Evolutionary conservation across 2,113 vertebrate species (phyloP), one percentile per base, ranked within the genome.

Genomic region (Spheniscus mendiculus): DNA sequence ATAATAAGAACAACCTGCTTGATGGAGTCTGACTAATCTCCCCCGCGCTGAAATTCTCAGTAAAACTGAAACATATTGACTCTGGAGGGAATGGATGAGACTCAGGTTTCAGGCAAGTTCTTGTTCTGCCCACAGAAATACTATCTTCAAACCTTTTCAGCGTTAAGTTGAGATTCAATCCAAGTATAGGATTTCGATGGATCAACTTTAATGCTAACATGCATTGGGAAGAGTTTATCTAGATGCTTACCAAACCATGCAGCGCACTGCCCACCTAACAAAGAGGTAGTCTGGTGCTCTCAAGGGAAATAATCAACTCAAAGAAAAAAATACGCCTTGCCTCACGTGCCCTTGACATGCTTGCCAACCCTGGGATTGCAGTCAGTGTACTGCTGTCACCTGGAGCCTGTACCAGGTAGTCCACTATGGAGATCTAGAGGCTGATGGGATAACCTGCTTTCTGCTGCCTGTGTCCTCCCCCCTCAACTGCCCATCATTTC

Each of bases 1-100:
- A 11, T 96, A 96, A 96, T 94, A 94, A 93, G 95, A 96, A 49
- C 91, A 96, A 89, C 83, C 65, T 91, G 87, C 73, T 50, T 42
- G 86, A 63, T 72, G 89, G 70, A 92, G 77, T 87, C 81, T 84
- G 86, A 72, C 83, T 89, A 18, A 93, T 83, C 71, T 88, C 23
- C n/a, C 32, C 36, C 3, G 1, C 0, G 0, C 59, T 65, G 80
- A 90, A 93, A 95, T 91, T 52, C 79, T 86, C 82, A 65, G 82
- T 73, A 94, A 91, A 96, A 90, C 66, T 83, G 93, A 96, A 96
- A 93, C 90, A 93, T 22, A 80, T 70, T 95, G 84, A 55, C 81
- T 90, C 83, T 78, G 86, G 76, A 53, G 92, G 53, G 73, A 81
- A 52, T 6, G 36, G 89, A 77, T n/a, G 72, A 2, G 47, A 72